Evolutionary conservation across 2,113 vertebrate species (phyloP), one percentile per base, ranked within the genome.

Genomic region (Oenanthe oenanthe): DNA sequence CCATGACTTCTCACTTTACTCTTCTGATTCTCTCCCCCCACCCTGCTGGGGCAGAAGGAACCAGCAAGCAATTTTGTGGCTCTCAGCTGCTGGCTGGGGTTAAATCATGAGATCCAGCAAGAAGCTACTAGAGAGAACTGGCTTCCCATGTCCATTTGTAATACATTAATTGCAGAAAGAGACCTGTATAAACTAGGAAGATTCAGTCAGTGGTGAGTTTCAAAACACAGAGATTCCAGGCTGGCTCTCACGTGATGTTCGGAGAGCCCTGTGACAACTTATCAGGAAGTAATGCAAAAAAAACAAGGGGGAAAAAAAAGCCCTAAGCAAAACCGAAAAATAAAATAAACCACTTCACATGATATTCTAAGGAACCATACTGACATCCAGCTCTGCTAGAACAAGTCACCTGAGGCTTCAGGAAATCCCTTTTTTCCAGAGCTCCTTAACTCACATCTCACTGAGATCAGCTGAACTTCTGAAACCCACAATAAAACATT

Each of bases 201-300:
- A 61, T 26, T 65, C 13, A 36, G 70, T 19, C 73, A 65, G 61
- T 2, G 12, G 21, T 1, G 5, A 85, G 43, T 88, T 90, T 83
- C 63, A 66, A 92, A 88, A 90, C 31, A 54, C 1, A 5, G 16
- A 65, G 26, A 53, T 77, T 92, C 80, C 63, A 76, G 18, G 18
- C n/a, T 51, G 67, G 24, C 20, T 86, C 38, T 93, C 94, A 96
- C 31, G 60, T 93, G 94, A 97, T 31, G 10, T 8, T 62, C 43
- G 36, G 50, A 93, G 22, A 92, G 63, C 47, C 34, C 72, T 43
- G 31, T 80, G 60, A 92, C 85, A 83, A 71, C 50, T 78, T n/a
- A 80, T 4, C 60, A 77, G 71, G 85, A 90, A 92, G 56, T 34
- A 84, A 36, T 34, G 48, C 4, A 15, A 15, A 16, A 34, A 34